Percentiles rank a stretch among this genome's conserved stretches.
These are phyloP conservation scores for Acanthurus leucopareius DNA, from an alignment of 2,797 vertebrate species.

Conservation along the genomic window DNA sequence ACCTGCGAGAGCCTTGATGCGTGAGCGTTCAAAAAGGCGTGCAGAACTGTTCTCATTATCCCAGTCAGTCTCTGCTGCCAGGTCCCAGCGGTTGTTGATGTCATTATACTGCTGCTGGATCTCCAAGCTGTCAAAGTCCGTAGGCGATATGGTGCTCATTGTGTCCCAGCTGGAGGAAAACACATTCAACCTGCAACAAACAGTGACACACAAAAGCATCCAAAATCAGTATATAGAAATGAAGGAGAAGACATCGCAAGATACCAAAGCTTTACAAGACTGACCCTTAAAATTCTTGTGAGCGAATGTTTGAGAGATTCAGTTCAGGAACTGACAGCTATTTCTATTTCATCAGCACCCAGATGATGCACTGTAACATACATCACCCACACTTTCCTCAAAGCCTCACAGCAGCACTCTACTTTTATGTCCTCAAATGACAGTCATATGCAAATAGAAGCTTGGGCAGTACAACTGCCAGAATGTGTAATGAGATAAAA, in stretches of 20 bases:
- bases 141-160: slow-evolving; percentile 95
- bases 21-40: slow-evolving; percentile 93
- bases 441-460: slow-evolving; percentile 66
- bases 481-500: slow-evolving; percentile 42
- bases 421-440: slow-evolving; percentile 49
- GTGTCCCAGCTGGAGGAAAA: slow-evolving; percentile 75
- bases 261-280: slow-evolving; percentile 7
- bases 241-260: neutral
- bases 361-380: slow-evolving; percentile 10
- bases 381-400: slow-evolving; percentile 26
- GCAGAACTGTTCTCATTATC: slow-evolving; percentile 97
- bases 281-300: slow-evolving; percentile 19
- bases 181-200: slow-evolving; percentile 72
- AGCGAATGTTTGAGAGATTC: slow-evolving; percentile 17
- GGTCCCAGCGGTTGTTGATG: slow-evolving; percentile 97
- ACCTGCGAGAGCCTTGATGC: slow-evolving; percentile 97
- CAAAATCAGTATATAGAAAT: slow-evolving; percentile 22
- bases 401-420: slow-evolving; percentile 30
- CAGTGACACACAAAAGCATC: slow-evolving; percentile 36
- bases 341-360: slow-evolving; percentile 15
- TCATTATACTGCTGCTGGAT: slow-evolving; percentile 97
- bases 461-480: slow-evolving; percentile 48
- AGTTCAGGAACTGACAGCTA: neutral
- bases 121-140: slow-evolving; percentile 95
- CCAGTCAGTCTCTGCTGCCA: slow-evolving; percentile 92